Base-by-base conservation (phyloP, 2,113 vertebrate genomes). In the Rhinichthys klamathensis region DNA sequence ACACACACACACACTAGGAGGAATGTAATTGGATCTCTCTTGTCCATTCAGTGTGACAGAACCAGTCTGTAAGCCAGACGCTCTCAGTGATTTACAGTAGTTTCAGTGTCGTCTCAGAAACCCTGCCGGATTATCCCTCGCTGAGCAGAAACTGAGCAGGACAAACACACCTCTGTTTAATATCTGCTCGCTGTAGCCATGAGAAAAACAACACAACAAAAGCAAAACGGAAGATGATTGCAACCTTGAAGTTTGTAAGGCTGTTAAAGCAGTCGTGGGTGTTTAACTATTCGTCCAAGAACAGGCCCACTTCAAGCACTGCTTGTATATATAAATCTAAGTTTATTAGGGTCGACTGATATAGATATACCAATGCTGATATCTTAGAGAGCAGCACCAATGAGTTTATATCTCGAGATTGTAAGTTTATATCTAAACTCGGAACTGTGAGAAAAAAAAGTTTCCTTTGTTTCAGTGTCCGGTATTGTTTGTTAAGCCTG, bases 121-220 rank as follows among this genome's bases (percentile, higher is more conserved):
- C 16, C 80, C 83, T 78, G 61, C 63, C 65, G 49, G 41, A 44
- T 60, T 18, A 58, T 85, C 38, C 76, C 44, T 85, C 38, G 78
- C 60, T 56, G 56, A 11, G 18, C 44, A 87, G 35, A 76, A 76
- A 30, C 12, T n/a, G 63, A 69, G 10, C 21, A 6, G 27, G 80
- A 82, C 80, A 82, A 82, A 72, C 80, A 82, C 65, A 69, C 65
- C 65, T 82, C 46, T 72, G 63, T 82, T 56, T 38, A 65, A 69
- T 69, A 51, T 65, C 38, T 46, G 41, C 35, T 27, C 60, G 10
- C 18, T 41, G 38, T 80, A 25, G 80, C 80, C 30, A 38, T 54
- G 65, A 56, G 65, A 16, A 32, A 67, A 54, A 70, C 54, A 69
- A 23, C 60, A 23, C 2, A 32, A 69, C 76, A 70, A 35, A 23